These are phyloP conservation scores for Stenolophus ochropezus DNA, from an alignment of 2,888 invertebrate genomes.

Conservation along the genomic window DNA sequence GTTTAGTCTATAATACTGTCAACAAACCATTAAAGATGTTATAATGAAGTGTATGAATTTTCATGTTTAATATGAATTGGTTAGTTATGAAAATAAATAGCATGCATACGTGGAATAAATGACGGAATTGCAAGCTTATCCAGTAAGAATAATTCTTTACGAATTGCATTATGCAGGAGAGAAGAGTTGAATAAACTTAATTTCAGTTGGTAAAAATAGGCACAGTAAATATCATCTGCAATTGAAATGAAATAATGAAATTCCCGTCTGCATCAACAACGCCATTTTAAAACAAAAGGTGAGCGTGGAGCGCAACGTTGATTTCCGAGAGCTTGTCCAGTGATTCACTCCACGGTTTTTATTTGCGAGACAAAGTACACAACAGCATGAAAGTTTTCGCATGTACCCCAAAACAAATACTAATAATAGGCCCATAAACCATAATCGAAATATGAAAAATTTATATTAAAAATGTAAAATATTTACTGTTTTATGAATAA, in stretches of 20 bases:
- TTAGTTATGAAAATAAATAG: not conserved
- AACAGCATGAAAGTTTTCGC: not conserved
- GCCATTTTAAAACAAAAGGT: slow-evolving; percentile 45
- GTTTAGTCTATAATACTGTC: too few relatives aligned
- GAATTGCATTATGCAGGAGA: not conserved
- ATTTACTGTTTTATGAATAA: too few relatives aligned
- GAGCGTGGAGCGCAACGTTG: slow-evolving; percentile 1
- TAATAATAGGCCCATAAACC: not conserved
- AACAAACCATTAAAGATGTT: too few relatives aligned
- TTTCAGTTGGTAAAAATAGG: slow-evolving; percentile 3
- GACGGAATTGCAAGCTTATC: not conserved
- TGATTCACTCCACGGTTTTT: slow-evolving; percentile 49
- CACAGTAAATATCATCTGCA: not conserved
- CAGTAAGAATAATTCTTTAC: not conserved
- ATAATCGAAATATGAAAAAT: too few relatives aligned
- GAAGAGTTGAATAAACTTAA: slow-evolving; percentile 6
- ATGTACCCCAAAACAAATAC: not conserved
- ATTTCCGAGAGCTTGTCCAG: slow-evolving; percentile 47
- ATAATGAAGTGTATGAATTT: too few relatives aligned
- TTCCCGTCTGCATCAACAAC: slow-evolving; percentile 40
- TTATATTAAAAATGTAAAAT: too few relatives aligned
- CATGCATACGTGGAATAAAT: not conserved
- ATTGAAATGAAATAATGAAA: slow-evolving; percentile 18
- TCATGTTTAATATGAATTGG: not conserved
- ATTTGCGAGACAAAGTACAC: slow-evolving; percentile 9